Evolutionary conservation across 2,888 invertebrate genomes (phyloP), one percentile per base, ranked within the genome.

Genomic region (Platypus cylindrus): DNA sequence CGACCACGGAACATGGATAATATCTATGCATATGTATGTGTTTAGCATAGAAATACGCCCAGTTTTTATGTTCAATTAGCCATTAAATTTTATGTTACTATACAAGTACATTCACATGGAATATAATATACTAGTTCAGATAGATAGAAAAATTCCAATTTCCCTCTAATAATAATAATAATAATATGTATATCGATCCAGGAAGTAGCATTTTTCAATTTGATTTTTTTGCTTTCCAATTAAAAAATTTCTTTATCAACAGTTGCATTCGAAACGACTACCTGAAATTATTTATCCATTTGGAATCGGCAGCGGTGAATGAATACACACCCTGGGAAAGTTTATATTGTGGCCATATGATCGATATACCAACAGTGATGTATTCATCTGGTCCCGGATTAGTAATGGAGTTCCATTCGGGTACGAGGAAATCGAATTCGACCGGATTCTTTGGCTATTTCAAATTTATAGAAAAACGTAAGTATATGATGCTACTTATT

Each of bases 401-500:
- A 17, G 74, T 84, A 17, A 63, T 85, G 45, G 82, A 84, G 60
- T 78, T 84, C 55, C 83, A 84, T 54, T 67, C 69, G 17, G 66
- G 67, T 30, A 50, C 66, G 14, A 64, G 65, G 38, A 64, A 66
- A 40, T 65, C 68, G 13, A 71, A 71, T 58, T 60, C 68, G 25
- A 74, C 75, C 2, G 83, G 83, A 34, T 84, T 84, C 59, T 66
- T 73, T 18, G 84, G 83, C 33, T 78, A 75, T 17, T 84, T 78
- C 64, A 72, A 71, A 48, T 83, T 83, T 60, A 74, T 83, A 56
- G 78, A 81, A 54, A 77, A 71, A 70, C 69, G 82, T 82, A 59
- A 78, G 79, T 48, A 38, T 26, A 14, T 3, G 13, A n/a, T n/a
- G n/a, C n/a, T n/a, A 9, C 17, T 22, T 12, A 11, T 16, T 18